phyloP scores from a whole-genome alignment of 2,797 vertebrate species.

The Cichlasoma orientale region DNA sequence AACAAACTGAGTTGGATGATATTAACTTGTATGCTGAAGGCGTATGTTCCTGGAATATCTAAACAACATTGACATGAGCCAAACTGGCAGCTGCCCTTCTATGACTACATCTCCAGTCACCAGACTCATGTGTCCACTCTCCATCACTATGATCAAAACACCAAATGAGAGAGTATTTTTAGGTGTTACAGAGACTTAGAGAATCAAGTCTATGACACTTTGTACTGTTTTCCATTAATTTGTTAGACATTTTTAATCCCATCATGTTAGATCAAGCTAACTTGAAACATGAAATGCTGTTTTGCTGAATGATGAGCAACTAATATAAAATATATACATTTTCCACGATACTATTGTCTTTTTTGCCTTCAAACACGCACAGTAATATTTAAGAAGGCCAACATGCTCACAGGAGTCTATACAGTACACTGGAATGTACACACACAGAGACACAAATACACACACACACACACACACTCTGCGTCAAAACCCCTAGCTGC shows the following conservation, averaged over 20 bases:
- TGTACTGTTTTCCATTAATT: too few relatives aligned
- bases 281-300: background rate
- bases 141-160: too few relatives aligned
- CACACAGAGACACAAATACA: constrained; percentile 7
- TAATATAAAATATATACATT: background rate
- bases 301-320: background rate
- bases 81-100: background rate
- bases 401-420: background rate
- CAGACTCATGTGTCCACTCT: too few relatives aligned
- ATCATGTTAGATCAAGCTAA: background rate
- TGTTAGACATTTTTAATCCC: too few relatives aligned
- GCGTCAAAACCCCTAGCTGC: constrained; percentile 37
- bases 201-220: too few relatives aligned
- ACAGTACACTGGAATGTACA: constrained; percentile 28
- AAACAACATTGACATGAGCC: background rate
- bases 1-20: background rate
- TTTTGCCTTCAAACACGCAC: background rate
- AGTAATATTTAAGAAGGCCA: constrained; percentile 13
- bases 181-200: too few relatives aligned
- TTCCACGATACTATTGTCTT: constrained; percentile 34
- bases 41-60: background rate
- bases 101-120: too few relatives aligned
- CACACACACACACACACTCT: constrained; percentile 22
- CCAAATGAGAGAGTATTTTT: too few relatives aligned
- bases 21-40: background rate